Conservation (phyloP, 2,888 invertebrate species). For the Axea sp. region DNA sequence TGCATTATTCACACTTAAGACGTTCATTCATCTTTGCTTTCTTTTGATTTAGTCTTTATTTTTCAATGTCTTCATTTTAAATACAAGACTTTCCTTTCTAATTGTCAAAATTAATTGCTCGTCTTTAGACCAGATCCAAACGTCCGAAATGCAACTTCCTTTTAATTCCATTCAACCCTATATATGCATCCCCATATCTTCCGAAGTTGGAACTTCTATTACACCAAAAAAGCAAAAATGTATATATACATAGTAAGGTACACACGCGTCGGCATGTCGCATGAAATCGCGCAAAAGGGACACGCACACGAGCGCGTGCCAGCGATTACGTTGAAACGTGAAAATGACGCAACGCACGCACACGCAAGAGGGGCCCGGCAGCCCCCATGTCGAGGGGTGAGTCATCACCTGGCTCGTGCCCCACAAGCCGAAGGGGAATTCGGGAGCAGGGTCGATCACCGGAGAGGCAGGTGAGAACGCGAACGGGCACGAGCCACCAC, state of each 20-base stretch:
- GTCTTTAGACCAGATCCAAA: no score
- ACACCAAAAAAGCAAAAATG: no score
- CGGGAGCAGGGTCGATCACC: constrained; percentile 58
- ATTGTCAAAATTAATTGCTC: no score
- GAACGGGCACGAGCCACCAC: constrained; percentile 57
- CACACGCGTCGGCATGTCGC: constrained; percentile 55
- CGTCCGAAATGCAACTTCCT: no score
- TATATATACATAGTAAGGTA: constrained; percentile 52
- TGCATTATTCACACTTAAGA: no score
- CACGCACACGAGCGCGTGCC: constrained; percentile 58
- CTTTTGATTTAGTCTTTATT: no score
- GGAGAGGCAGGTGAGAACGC: constrained; percentile 60
- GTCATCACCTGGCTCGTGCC: constrained; percentile 61
- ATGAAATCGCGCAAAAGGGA: constrained; percentile 53
- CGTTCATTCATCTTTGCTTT: no score
- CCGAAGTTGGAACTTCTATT: no score
- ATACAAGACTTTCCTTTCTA: no score
- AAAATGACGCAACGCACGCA: constrained; percentile 50
- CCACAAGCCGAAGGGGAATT: constrained; percentile 34
- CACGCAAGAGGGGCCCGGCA: constrained; percentile 57
- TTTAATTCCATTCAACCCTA: no score
- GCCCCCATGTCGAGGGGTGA: constrained; percentile 61
- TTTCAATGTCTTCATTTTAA: no score
- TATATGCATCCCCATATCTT: no score
- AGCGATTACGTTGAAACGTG: constrained; percentile 54